Base-by-base conservation (phyloP, 2,888 invertebrate genomes). In the Elegia similella region DNA sequence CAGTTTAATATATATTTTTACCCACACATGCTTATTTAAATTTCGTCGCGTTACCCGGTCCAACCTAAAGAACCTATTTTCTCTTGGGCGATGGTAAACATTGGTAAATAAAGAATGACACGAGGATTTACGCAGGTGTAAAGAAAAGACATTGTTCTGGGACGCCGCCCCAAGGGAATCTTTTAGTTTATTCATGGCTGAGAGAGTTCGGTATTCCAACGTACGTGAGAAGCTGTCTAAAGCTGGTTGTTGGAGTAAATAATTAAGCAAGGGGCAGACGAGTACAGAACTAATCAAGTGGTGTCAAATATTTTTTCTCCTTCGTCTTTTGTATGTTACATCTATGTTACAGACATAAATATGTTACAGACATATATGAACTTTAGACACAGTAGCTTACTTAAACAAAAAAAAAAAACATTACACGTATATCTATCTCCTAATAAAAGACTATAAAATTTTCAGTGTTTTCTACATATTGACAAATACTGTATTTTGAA, bases 101-200 rank as follows among this genome's bases (percentile, higher is more conserved):
- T 66, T 63, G 64, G 58, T 78, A 63, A 76, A 76, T 76, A 73
- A 75, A 71, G 67, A 56, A 75, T 73, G 67, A 52, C 61, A 58
- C 62, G 63, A 72, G 66, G 75, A 78, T 78, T 76, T 78, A 78
- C 70, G 73, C 64, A 75, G 75, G 75, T 75, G 76, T 67, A 76
- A 76, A 77, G 77, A 77, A 80, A 80, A 75, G 70, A 75, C 76
- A 75, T 77, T 75, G 78, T 72, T 70, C 69, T 68, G 69, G 71
- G 73, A 69, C 67, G 68, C 65, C 65, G 62, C 63, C 67, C 63
- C 67, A 57, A 55, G 65, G 67, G 70, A 62, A 67, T 65, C 70
- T 66, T 69, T 73, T 80, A 72, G 76, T 77, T 82, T 80, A 82
- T 80, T 80, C 73, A 79, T 79, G 67, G 63, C 64, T 65, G 66